Conservation (phyloP, 2,113 vertebrate genomes). For the Petrocephalus zakoni region DNA sequence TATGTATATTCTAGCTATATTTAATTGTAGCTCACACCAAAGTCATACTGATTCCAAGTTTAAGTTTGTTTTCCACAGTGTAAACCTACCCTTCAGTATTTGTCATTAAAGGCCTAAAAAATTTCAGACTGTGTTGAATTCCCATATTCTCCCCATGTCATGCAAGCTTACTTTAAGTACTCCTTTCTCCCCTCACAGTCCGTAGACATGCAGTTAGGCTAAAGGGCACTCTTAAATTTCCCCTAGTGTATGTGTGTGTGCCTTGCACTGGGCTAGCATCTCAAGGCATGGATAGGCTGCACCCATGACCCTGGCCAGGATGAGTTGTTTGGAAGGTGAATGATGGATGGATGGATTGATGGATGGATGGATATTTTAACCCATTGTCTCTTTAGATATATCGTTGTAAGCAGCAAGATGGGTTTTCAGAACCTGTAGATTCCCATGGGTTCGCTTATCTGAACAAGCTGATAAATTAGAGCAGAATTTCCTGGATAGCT, state of each 20-base stretch:
- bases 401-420: not conserved
- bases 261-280: not conserved
- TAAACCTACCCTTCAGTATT: not conserved
- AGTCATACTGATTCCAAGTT: not conserved
- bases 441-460: not conserved
- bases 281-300: not conserved
- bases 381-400: not conserved
- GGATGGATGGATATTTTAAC: not conserved
- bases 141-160: not conserved
- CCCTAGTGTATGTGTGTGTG: not conserved
- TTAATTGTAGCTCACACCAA: not conserved
- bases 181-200: not conserved
- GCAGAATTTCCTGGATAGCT: not conserved
- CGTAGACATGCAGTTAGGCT: not conserved
- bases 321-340: not conserved
- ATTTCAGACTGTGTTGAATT: not conserved
- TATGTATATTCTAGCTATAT: not conserved
- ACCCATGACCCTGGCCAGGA: not conserved
- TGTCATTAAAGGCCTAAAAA: not conserved
- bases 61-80: not conserved
- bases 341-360: not conserved
- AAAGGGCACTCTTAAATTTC: not conserved
- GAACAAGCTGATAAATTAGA: not conserved
- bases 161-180: not conserved
- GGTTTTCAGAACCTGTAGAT: not conserved